Evolutionary conservation across 2,888 invertebrate species (phyloP), one percentile per base, ranked within the genome.

Genomic region (Perizoma flavofasciatum): DNA sequence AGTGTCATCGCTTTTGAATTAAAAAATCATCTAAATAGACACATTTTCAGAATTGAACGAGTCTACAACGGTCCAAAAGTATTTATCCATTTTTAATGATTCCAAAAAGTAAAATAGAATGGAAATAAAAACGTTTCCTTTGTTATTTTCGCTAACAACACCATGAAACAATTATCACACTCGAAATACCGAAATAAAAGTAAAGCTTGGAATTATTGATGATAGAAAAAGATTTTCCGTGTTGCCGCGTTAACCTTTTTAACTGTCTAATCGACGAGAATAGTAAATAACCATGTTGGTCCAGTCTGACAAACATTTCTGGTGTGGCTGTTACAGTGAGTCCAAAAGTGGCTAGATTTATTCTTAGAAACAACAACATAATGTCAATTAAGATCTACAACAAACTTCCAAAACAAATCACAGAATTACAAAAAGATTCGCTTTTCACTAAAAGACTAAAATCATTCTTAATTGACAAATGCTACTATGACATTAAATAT

Each of bases 141-240:
- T 47, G 35, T 22, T 51, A 59, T 50, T 57, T 52, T 46, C 44
- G 46, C 49, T 53, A 60, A 58, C 55, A 59, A 41, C 9, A 45
- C 22, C 53, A 61, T 50, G 44, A 59, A 55, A 48, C 55, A 65
- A 67, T 65, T 59, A 59, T 43, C 51, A 44, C 33, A 56, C 53
- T 46, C 44, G 48, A 65, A 64, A 50, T 65, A 56, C 59, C 41
- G 53, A 61, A 67, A 69, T 68, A 68, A 66, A 67, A 62, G 65
- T 11, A 66, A 63, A 55, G 39, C 53, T 47, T 41, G 32, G 82
- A 86, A 85, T 86, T 74, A 85, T 83, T 81, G 66, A 86, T 82
- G 73, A 71, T 72, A 74, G 74, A 78, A 81, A 85, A 86, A 82
- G 81, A 81, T 75, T 86, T 87, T 72, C 67, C 75, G 41, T 83